phyloP scores from a whole-genome alignment of 2,797 vertebrate species.

The Falco peregrinus region DNA sequence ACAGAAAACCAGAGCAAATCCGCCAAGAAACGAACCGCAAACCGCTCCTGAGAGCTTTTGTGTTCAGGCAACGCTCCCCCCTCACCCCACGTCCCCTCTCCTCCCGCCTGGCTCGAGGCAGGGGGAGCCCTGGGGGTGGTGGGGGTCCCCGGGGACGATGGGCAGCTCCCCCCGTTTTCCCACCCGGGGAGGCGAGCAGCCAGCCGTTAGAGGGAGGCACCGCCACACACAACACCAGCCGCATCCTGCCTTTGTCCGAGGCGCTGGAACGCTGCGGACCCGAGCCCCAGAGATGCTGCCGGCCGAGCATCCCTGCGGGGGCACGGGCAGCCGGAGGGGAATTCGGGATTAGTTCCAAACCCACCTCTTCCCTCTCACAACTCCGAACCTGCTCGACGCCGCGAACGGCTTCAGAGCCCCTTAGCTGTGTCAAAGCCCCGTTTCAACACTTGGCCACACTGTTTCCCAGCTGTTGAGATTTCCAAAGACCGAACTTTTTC shows the following conservation, averaged over 20 bases:
- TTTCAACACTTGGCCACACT: not conserved
- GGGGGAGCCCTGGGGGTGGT: not conserved
- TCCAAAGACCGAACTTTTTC: not conserved
- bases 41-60: accelerated
- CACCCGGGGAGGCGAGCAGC: too few species aligned
- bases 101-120: accelerated
- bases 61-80: accelerated
- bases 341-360: accelerated
- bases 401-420: accelerated
- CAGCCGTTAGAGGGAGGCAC: slow-evolving; percentile 30
- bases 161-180: too few species aligned
- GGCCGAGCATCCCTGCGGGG: not conserved
- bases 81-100: accelerated
- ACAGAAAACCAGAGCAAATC: accelerated
- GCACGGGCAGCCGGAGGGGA: accelerated
- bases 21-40: accelerated
- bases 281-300: accelerated
- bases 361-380: not conserved
- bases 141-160: not conserved
- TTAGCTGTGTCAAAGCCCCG: not conserved
- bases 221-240: not conserved
- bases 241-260: not conserved
- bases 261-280: accelerated
- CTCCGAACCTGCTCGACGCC: not conserved
- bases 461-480: not conserved